Evolutionary conservation across 2,113 vertebrate species (phyloP).

Genomic region (Hippocampus zosterae): DNA sequence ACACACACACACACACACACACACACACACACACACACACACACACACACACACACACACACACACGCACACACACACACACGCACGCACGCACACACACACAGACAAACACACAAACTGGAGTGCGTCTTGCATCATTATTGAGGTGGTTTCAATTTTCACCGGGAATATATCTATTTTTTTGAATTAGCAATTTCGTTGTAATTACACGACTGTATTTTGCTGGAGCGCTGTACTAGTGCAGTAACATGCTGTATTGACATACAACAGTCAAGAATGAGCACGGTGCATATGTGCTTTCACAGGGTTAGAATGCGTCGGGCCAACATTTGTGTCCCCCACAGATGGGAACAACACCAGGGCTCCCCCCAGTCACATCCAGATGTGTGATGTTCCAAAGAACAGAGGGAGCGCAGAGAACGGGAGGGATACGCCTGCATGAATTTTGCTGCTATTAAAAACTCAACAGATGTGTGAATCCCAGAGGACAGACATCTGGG

Average conservation of each 20-base stretch:
- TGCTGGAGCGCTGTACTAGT: slow-evolving; percentile 1
- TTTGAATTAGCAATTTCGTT: neutral
- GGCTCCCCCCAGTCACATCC: slow-evolving; percentile 63
- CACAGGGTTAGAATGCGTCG: slow-evolving; percentile 17
- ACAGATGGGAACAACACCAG: slow-evolving; percentile 68
- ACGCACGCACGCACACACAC: slow-evolving; percentile 77
- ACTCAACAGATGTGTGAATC: slow-evolving; percentile 86
- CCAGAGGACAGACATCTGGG: slow-evolving; percentile 86
- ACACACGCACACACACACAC: slow-evolving; percentile 79
- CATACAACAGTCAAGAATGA: slow-evolving; percentile 11
- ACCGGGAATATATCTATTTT: slow-evolving; percentile 11
- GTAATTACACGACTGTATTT: slow-evolving; percentile 1
- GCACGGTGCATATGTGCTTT: slow-evolving; percentile 9
- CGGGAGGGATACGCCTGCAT: slow-evolving; percentile 72
- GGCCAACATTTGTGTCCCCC: slow-evolving; percentile 49
- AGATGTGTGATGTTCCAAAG: slow-evolving; percentile 73
- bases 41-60: slow-evolving; percentile 51
- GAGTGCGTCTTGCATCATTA: slow-evolving; percentile 72
- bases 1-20: too few species aligned
- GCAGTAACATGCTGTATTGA: neutral
- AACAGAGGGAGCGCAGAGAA: slow-evolving; percentile 52
- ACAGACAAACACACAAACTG: slow-evolving; percentile 8
- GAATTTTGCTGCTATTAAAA: slow-evolving; percentile 86
- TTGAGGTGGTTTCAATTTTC: slow-evolving; percentile 31
- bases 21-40: too few species aligned